Conservation (phyloP, 2,888 invertebrate genomes). For the Catotricha subobsoleta region DNA sequence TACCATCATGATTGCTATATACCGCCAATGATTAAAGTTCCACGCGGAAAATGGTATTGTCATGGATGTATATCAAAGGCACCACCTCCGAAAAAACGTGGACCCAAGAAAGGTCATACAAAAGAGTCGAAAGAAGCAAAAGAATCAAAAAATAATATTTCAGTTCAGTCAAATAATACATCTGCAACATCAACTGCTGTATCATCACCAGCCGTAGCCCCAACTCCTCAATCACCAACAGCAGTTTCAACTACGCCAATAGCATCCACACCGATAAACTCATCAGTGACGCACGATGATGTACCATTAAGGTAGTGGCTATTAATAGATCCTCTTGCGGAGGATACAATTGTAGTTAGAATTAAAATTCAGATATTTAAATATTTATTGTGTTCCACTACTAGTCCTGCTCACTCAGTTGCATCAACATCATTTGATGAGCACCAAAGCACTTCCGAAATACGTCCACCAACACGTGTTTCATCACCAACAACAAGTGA, state of each 20-base stretch:
- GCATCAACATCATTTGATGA: slow-evolving; percentile 47
- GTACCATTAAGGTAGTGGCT: slow-evolving; percentile 9
- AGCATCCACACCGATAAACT: no score
- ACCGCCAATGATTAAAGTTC: slow-evolving; percentile 63
- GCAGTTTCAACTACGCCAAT: background rate
- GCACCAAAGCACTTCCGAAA: slow-evolving; percentile 15
- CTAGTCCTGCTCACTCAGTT: slow-evolving; percentile 49
- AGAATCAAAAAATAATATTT: slow-evolving; percentile 12
- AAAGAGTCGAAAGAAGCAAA: slow-evolving; percentile 17
- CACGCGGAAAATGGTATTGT: slow-evolving; percentile 80
- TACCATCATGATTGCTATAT: slow-evolving; percentile 88
- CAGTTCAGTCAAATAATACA: background rate
- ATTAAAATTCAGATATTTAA: no score
- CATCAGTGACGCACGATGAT: no score
- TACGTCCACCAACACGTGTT: slow-evolving; percentile 20
- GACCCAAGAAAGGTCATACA: slow-evolving; percentile 36
- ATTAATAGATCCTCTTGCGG: no score
- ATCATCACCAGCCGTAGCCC: background rate
- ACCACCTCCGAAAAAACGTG: slow-evolving; percentile 51
- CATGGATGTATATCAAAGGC: slow-evolving; percentile 71
- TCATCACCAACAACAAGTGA: background rate
- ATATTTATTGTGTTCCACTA: no score
- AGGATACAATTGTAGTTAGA: no score
- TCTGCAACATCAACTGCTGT: background rate
- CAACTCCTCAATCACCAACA: background rate